Base-by-base conservation (phyloP, 2,888 invertebrate genomes). In the Salpingus planirostris region DNA sequence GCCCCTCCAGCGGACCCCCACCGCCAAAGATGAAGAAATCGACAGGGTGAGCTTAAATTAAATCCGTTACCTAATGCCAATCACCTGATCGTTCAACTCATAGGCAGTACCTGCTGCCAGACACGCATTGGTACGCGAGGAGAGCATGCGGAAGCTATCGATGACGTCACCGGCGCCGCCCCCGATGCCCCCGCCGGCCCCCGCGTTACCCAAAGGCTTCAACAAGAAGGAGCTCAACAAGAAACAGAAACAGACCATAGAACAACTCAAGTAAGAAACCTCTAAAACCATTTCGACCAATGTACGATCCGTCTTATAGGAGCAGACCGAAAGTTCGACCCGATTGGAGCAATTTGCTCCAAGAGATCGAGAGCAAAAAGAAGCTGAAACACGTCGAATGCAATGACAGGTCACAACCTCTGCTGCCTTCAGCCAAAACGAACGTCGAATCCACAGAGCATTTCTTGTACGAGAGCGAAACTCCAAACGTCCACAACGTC, bases 331-430 rank as follows among this genome's bases (percentile, higher is more conserved):
- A 88, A 44, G 78, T 73, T 55, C 74, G 89, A 45, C 90, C 90
- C 0, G 90, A 90, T 59, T 90, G 89, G 89, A 83, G 78, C 10
- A 78, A 80, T 50, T 82, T 90, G 80, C 84, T 90, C 80, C 88
- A 89, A 61, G 90, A 90, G 62, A 84, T 90, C n/a, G 88, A 89
- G 58, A 68, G 75, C 43, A 86, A 87, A 27, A 79, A 63, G 52
- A 83, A 80, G 56, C 66, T 90, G 43, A 80, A 78, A 54, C 82
- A 89, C 55, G 87, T 90, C 27, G 74, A 80, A 50, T 87, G 87
- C 63, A 89, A 90, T 63, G 90, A 90, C 60, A 74, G 87, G 65
- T 81, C 71, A 14, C 60, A 61, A 42, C 73, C 73, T 0, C 55
- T 73, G 7, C 51, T 73, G 22, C 68, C 71, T n/a, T 54, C 59